phyloP scores from a whole-genome alignment of 2,113 vertebrate species.

The Sebastes schlegelii region DNA sequence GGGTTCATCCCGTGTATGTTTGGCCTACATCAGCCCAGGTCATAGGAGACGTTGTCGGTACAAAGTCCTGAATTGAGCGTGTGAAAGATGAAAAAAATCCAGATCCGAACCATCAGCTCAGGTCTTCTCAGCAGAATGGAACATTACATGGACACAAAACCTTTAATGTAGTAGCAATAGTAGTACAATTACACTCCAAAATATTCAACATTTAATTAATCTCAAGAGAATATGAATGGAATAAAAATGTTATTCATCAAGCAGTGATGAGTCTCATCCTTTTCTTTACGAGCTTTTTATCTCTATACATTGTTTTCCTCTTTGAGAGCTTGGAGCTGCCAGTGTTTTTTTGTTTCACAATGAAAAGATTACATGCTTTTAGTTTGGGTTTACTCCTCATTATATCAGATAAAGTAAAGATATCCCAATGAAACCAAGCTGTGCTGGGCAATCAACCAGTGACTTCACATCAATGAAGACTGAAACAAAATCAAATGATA shows the following conservation, averaged over 20 bases:
- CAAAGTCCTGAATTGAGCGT: constrained; percentile 32
- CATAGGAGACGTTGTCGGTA: constrained; percentile 34
- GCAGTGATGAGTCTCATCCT: no score
- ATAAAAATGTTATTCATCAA: neutral
- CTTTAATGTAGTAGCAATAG: neutral
- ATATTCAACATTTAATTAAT: neutral
- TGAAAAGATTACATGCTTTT: neutral
- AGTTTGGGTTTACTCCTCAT: neutral
- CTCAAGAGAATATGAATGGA: neutral
- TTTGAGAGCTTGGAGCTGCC: no score
- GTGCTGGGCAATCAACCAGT: neutral
- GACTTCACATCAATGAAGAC: neutral
- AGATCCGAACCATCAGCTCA: neutral
- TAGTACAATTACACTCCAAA: neutral
- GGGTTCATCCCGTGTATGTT: constrained; percentile 48
- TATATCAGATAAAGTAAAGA: neutral
- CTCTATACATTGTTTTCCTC: no score
- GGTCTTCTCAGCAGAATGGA: neutral
- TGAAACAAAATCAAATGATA: neutral
- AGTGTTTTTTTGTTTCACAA: no score
- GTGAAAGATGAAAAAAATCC: constrained; percentile 17
- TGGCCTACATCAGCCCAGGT: constrained; percentile 49
- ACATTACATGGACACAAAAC: neutral
- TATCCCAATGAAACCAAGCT: neutral
- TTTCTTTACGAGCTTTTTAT: no score